A percentile compares a stretch with the other conserved stretches of the same genome.
These are phyloP conservation scores for Notechis scutatus DNA, from an alignment of 2,113 vertebrate species.

Conservation along the genomic window DNA sequence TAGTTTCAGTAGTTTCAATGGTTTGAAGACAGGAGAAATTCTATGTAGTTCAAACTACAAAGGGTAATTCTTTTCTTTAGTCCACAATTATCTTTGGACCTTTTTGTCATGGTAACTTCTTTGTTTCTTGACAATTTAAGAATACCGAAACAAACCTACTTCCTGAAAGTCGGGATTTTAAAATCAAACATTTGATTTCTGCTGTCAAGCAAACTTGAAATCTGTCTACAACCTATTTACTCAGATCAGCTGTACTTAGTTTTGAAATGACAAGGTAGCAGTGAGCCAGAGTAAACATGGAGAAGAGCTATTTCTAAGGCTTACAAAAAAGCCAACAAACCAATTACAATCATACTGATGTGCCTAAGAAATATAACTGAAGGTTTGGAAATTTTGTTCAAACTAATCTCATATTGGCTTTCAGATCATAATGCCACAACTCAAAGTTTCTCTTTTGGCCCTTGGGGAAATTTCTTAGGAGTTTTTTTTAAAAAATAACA, in stretches of 20 bases:
- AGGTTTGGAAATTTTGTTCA: background rate
- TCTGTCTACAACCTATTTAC: slow-evolving; percentile 31
- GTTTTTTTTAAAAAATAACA: background rate
- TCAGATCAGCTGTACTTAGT: background rate
- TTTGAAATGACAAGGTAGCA: slow-evolving; percentile 12
- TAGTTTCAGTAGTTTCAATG: background rate
- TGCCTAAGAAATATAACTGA: background rate
- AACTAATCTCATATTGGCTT: background rate
- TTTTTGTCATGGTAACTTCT: slow-evolving; percentile 56
- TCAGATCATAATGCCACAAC: background rate
- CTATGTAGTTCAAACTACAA: slow-evolving; percentile 25
- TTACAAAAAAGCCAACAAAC: slow-evolving; percentile 16
- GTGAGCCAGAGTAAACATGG: slow-evolving; percentile 7
- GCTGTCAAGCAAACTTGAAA: slow-evolving; percentile 39
- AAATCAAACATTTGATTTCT: slow-evolving; percentile 39
- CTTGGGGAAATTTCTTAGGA: background rate
- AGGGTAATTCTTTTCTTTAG: slow-evolving; percentile 46
- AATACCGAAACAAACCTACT: slow-evolving; percentile 51
- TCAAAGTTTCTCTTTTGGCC: background rate
- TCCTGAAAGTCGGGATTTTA: slow-evolving; percentile 32
- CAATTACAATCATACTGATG: background rate
- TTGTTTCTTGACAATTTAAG: slow-evolving; percentile 61
- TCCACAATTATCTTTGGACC: background rate
- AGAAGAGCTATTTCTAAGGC: background rate
- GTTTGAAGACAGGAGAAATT: background rate